These are phyloP conservation scores for Mythimna vitellina DNA, from an alignment of 2,888 invertebrate genomes.

Conservation along the genomic window DNA sequence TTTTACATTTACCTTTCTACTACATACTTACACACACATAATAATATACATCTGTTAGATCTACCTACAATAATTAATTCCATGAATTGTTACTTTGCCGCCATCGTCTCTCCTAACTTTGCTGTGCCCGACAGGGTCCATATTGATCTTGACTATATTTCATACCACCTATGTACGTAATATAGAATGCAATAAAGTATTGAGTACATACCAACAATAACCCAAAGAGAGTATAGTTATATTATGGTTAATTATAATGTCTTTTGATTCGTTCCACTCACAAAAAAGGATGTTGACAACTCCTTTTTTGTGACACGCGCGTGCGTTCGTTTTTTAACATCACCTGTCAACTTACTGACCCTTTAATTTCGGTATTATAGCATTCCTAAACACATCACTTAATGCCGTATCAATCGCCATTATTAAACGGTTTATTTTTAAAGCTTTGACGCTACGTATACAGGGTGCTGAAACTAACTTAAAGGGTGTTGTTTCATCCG, in stretches of 20 bases:
- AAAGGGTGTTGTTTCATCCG: conserved; percentile 7
- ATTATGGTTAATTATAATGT: background rate
- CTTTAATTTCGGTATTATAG: conserved; percentile 4
- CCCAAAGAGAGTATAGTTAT: background rate
- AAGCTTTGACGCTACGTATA: conserved; percentile 11
- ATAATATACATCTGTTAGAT: no score
- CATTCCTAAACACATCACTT: conserved; percentile 11
- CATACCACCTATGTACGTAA: no score
- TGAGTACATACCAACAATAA: no score
- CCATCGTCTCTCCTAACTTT: no score
- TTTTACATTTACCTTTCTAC: background rate
- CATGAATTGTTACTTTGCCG: no score
- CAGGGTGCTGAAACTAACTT: conserved; percentile 1
- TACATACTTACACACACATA: no score
- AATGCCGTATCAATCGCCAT: background rate
- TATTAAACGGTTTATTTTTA: background rate
- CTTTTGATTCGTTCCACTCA: background rate
- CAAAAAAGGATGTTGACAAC: background rate
- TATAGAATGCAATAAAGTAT: no score
- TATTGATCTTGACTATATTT: no score
- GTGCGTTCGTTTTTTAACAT: conserved; percentile 4
- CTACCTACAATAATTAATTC: no score
- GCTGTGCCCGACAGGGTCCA: no score
- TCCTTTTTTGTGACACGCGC: background rate
- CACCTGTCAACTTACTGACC: conserved; percentile 44